These are phyloP conservation scores for Schrankia costaestrigalis DNA, from an alignment of 2,888 invertebrate genomes.

Conservation along the genomic window DNA sequence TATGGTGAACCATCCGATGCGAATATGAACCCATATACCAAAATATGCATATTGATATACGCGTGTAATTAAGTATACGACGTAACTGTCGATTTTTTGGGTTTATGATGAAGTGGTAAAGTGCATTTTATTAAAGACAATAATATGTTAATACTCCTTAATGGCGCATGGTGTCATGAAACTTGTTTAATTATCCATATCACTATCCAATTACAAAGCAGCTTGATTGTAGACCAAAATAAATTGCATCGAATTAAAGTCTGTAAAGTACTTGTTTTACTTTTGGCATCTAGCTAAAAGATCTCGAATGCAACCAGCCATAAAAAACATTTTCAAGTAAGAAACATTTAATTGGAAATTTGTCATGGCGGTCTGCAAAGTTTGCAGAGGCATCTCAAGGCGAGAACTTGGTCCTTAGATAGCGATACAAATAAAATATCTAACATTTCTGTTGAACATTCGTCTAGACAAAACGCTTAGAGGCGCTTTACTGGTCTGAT, in stretches of 20 bases:
- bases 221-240: too few relatives aligned
- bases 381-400: conserved; percentile 41
- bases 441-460: conserved; percentile 45
- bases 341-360: conserved; percentile 40
- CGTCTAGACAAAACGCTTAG: conserved; percentile 51
- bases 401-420: conserved; percentile 6
- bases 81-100: too few relatives aligned
- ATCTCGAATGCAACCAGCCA: conserved; percentile 10
- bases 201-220: too few relatives aligned
- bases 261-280: not conserved
- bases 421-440: conserved; percentile 40
- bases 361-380: conserved; percentile 47
- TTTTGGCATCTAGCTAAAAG: conserved; percentile 6
- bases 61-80: conserved; percentile 40
- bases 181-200: too few relatives aligned
- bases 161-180: too few relatives aligned
- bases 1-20: conserved; percentile 58
- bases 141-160: too few relatives aligned
- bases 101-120: too few relatives aligned
- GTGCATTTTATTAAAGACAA: too few relatives aligned
- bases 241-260: conserved; percentile 19
- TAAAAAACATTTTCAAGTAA: conserved; percentile 1
- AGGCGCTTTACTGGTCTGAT: too few relatives aligned
- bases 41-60: conserved; percentile 47
- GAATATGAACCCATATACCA: conserved; percentile 41